These are phyloP conservation scores for Drosophila watanabei DNA, from an alignment of 1,140 invertebrate genomes.

Conservation along the genomic window DNA sequence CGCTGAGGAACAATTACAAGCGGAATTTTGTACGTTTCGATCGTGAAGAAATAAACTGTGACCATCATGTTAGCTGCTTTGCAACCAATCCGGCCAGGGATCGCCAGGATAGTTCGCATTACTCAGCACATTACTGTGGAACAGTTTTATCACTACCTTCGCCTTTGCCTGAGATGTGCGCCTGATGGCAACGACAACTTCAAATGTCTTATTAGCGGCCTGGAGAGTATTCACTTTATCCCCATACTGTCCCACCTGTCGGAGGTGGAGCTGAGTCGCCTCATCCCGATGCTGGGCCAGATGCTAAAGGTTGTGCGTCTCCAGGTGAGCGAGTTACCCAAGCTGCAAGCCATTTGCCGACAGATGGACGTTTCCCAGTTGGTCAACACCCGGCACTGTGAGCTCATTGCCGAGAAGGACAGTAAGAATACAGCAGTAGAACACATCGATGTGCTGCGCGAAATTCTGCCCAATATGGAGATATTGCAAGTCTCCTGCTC, in stretches of 20 bases:
- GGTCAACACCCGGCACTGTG: slow-evolving; percentile 1
- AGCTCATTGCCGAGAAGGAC: background rate
- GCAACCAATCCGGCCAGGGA: background rate
- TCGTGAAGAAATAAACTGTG: background rate
- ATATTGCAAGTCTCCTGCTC: slow-evolving; percentile 13
- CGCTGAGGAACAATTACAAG: background rate
- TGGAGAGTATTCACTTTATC: slow-evolving; percentile 19
- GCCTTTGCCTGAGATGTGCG: slow-evolving; percentile 21
- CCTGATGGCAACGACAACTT: slow-evolving; percentile 16
- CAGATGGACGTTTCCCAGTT: background rate
- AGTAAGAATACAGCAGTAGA: too few species aligned
- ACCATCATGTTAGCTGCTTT: background rate
- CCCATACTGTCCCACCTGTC: slow-evolving; percentile 4
- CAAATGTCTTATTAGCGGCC: background rate
- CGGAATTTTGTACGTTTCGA: background rate
- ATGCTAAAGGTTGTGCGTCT: slow-evolving; percentile 26
- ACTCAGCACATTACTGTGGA: too few species aligned
- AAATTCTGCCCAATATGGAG: slow-evolving; percentile 33
- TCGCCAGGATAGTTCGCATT: background rate
- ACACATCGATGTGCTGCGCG: slow-evolving; percentile 3
- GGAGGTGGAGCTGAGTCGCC: slow-evolving; percentile 10
- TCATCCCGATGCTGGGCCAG: slow-evolving; percentile 31
- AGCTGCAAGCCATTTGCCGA: background rate
- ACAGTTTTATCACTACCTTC: slow-evolving; percentile 15
- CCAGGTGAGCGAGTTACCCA: slow-evolving; percentile 23